phyloP scores from a whole-genome alignment of 2,113 vertebrate species.

The Sturnira hondurensis region DNA sequence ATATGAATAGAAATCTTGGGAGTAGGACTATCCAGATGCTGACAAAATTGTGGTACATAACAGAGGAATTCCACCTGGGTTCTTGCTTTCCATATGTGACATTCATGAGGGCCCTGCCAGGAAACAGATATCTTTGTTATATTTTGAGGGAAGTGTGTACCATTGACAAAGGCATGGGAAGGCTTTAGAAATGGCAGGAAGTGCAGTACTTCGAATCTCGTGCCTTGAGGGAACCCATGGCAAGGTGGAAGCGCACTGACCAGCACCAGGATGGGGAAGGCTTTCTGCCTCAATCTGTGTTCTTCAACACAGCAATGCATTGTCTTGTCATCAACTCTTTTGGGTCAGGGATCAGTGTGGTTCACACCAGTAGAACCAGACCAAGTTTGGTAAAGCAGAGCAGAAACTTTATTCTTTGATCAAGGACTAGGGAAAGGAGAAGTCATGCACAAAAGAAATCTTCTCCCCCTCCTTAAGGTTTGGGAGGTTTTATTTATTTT shows the following conservation, averaged over 20 bases:
- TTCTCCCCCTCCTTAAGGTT: background rate
- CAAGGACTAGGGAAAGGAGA: background rate
- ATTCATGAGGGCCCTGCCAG: background rate
- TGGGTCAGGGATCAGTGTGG: background rate
- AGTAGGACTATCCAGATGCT: background rate
- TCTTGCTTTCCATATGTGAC: background rate
- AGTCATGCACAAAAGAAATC: background rate
- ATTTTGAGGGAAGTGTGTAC: background rate
- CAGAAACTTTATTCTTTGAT: background rate
- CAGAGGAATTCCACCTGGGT: background rate
- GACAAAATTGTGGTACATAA: background rate
- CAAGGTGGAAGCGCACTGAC: rapidly evolving
- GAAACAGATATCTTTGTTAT: background rate
- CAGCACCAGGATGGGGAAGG: background rate
- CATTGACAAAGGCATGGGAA: background rate
- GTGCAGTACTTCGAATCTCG: background rate
- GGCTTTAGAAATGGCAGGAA: background rate
- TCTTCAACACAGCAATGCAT: background rate
- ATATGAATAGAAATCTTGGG: background rate
- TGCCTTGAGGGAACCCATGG: too few species aligned
- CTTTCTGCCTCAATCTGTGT: background rate
- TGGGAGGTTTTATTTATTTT: too few species aligned
- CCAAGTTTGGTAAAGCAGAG: background rate
- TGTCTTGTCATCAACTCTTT: background rate
- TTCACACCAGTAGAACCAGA: background rate